Percentiles rank a stretch among this genome's conserved stretches.
These are phyloP conservation scores for Clivina fossor DNA, from an alignment of 2,888 invertebrate genomes.

Conservation along the genomic window DNA sequence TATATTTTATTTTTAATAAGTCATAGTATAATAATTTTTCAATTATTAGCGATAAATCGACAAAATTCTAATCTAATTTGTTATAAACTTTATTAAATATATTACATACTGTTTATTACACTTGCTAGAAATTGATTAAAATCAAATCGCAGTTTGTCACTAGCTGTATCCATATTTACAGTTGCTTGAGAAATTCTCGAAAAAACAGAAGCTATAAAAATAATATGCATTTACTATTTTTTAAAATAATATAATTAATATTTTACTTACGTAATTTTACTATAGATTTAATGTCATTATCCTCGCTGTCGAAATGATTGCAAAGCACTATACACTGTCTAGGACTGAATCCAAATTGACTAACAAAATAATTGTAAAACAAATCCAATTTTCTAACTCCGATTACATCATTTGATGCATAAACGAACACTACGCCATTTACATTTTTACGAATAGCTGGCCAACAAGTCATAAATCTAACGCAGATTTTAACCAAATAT, in stretches of 20 bases:
- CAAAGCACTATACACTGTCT: constrained; percentile 43
- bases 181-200: constrained; percentile 44
- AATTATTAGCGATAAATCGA: too few species aligned
- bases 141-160: constrained; percentile 44
- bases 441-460: constrained; percentile 43
- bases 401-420: constrained; percentile 41
- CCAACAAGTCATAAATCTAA: constrained; percentile 44
- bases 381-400: constrained; percentile 43
- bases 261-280: constrained; percentile 42
- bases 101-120: constrained; percentile 35
- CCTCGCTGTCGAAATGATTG: constrained; percentile 32
- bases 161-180: constrained; percentile 42
- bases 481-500: not conserved
- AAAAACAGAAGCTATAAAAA: constrained; percentile 41
- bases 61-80: too few species aligned
- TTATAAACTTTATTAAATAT: constrained; percentile 31
- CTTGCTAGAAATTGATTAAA: constrained; percentile 42
- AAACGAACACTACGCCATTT: constrained; percentile 45
- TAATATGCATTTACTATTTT: not conserved
- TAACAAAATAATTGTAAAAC: constrained; percentile 45
- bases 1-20: too few species aligned
- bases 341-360: constrained; percentile 42
- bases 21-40: too few species aligned
- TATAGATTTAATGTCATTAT: not conserved
- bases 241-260: not conserved